phyloP scores from a whole-genome alignment of 2,797 vertebrate genomes.

The Basileuterus tristriatus region DNA sequence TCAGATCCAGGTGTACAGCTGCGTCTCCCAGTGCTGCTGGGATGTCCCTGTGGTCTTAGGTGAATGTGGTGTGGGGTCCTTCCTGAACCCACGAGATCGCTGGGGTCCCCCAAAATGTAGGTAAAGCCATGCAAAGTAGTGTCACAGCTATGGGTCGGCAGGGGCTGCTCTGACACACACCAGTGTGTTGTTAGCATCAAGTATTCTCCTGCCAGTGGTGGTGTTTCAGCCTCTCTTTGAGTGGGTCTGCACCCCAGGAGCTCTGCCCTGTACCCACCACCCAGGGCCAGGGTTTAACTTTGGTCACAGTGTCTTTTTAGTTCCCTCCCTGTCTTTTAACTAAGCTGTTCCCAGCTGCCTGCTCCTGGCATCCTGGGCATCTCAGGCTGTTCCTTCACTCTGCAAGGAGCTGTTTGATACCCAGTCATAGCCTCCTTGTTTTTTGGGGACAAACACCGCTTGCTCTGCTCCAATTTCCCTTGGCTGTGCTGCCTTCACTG shows the following conservation, averaged over 20 bases:
- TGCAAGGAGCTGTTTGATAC: neutral
- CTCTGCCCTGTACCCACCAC: neutral
- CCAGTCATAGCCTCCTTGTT: neutral
- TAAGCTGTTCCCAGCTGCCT: neutral
- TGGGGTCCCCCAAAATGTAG: neutral
- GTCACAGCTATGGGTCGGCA: neutral
- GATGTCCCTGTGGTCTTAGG: neutral
- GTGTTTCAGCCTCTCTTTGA: neutral
- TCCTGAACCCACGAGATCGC: accelerated
- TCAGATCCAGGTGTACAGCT: neutral
- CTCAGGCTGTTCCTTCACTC: neutral
- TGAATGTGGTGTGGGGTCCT: neutral
- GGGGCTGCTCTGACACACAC: neutral
- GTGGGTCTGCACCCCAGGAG: neutral
- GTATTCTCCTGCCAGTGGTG: neutral
- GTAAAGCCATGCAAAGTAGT: neutral
- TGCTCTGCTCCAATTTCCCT: neutral
- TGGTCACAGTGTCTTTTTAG: neutral
- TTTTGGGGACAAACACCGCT: neutral
- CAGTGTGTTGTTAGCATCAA: accelerated
- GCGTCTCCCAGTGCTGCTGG: neutral
- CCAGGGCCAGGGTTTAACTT: accelerated
- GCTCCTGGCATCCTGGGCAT: neutral
- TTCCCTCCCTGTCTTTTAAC: neutral
- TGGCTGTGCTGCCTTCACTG: neutral